A percentile compares a stretch with the other conserved stretches of the same genome.
These are phyloP conservation scores for Aphelenchoides avenae DNA, from an alignment of 1,140 invertebrate genomes.

Conservation along the genomic window DNA sequence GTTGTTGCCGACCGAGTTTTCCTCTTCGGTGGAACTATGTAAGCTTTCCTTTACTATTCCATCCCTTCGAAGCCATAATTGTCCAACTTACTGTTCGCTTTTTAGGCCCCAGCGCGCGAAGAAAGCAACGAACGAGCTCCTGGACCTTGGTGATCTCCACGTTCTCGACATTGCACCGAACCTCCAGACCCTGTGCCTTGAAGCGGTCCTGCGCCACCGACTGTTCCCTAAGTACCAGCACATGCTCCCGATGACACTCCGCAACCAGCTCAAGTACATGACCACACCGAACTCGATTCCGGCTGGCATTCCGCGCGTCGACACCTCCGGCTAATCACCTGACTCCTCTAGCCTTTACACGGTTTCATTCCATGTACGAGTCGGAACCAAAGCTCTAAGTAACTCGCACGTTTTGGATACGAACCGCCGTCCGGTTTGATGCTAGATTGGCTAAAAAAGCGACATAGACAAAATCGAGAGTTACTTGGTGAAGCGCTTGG, in stretches of 20 bases:
- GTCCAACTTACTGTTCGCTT: not conserved
- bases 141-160: conserved; percentile 37
- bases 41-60: not conserved
- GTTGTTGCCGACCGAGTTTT: conserved; percentile 70
- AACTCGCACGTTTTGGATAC: too few species aligned
- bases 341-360: too few species aligned
- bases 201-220: conserved; percentile 18
- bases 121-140: conserved; percentile 24
- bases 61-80: not conserved
- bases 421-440: too few species aligned
- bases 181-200: conserved; percentile 14
- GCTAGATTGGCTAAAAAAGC: too few species aligned
- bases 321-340: too few species aligned
- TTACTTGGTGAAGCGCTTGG: too few species aligned
- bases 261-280: conserved; percentile 10
- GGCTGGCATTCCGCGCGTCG: too few species aligned
- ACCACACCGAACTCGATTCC: conserved; percentile 16
- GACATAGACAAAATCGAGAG: too few species aligned
- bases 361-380: too few species aligned
- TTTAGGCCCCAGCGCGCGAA: conserved; percentile 21
- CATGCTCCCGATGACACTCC: conserved; percentile 20
- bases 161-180: conserved; percentile 35
- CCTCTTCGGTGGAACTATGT: conserved; percentile 78
- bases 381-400: too few species aligned
- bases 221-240: not conserved